Percentiles rank a stretch among this genome's conserved stretches.
Conservation (phyloP, 2,113 vertebrate genomes). For the Halichoeres trimaculatus region DNA sequence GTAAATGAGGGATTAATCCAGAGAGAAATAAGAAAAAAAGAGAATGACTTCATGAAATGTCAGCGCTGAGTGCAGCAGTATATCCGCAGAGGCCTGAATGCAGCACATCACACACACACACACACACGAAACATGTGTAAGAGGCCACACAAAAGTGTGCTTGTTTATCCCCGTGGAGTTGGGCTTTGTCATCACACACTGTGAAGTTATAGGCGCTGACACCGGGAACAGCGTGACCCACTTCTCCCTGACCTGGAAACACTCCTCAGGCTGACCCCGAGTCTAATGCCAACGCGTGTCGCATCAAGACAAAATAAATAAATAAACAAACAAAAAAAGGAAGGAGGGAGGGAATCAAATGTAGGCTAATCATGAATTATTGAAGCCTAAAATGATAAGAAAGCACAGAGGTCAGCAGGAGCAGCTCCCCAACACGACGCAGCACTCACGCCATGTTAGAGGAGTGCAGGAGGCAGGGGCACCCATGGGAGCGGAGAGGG, state of each 20-base stretch:
- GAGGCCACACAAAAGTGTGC: constrained; percentile 55
- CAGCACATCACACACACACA: neutral
- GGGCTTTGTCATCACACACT: constrained; percentile 68
- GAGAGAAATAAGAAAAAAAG: constrained; percentile 20
- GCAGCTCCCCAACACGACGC: constrained; percentile 16
- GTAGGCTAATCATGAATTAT: constrained; percentile 68
- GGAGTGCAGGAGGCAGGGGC: constrained; percentile 2
- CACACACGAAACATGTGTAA: constrained; percentile 51
- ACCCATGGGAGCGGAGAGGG: constrained; percentile 4
- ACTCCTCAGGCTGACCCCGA: constrained; percentile 72
- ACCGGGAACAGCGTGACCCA: constrained; percentile 83
- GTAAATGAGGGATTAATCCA: constrained; percentile 25
- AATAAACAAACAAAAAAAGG: neutral
- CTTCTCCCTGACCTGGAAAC: constrained; percentile 81
- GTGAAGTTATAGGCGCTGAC: constrained; percentile 77
- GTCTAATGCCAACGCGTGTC: constrained; percentile 35
- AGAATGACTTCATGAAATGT: constrained; percentile 27
- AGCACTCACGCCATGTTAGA: constrained; percentile 28
- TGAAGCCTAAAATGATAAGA: constrained; percentile 56
- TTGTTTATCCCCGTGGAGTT: constrained; percentile 63
- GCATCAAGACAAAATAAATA: constrained; percentile 35
- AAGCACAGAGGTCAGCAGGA: constrained; percentile 42
- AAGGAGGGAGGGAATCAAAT: constrained; percentile 38
- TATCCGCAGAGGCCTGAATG: constrained; percentile 13
- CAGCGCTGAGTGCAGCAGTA: neutral